Evolutionary conservation across 2,113 vertebrate species (phyloP), one percentile per base, ranked within the genome.

Genomic region (Gymnocephalus cernua): DNA sequence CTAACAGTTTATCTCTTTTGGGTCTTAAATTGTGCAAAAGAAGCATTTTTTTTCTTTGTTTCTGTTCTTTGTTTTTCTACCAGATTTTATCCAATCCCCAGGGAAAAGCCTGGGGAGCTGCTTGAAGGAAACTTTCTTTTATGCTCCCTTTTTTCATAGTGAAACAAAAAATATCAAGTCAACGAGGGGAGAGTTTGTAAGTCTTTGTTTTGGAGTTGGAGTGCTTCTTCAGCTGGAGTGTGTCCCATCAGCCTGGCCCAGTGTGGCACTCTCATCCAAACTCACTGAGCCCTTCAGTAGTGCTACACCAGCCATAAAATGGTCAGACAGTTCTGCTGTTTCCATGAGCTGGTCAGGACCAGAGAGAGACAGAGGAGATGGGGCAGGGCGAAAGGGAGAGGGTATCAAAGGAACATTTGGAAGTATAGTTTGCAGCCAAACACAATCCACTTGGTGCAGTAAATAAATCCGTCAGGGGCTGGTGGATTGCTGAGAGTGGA

Each of bases 401-500:
- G 51, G 80, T 90, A 91, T 91, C 91, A 91, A 91, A 92, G 70
- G 74, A 91, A 81, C 76, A 84, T 91, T 91, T 92, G 80, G 73
- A 86, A 91, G 76, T 77, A 77, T 83, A 82, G 81, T 59, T 79
- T 76, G 74, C 85, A 83, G 90, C 90, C 77, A 89, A 88, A 90
- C 87, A 90, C 75, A 81, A 83, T 89, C 84, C 90, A 89, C 77
- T 92, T 85, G 79, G 79, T 86, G 88, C 77, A 86, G 90, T 92
- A 94, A 94, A 94, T 89, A 90, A 82, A 91, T 88, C 89, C 74
- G 79, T 89, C 79, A 90, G 90, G 91, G 88, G 84, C 87, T 80
- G 74, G 85, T 89, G 86, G 88, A 79, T 86, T 77, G 89, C 79
- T 87, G 85, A 82, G 85, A 87, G 86, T 69, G 82, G 77, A 88